phyloP scores from a whole-genome alignment of 1,140 invertebrate species.

The Armadillidium nasatum region DNA sequence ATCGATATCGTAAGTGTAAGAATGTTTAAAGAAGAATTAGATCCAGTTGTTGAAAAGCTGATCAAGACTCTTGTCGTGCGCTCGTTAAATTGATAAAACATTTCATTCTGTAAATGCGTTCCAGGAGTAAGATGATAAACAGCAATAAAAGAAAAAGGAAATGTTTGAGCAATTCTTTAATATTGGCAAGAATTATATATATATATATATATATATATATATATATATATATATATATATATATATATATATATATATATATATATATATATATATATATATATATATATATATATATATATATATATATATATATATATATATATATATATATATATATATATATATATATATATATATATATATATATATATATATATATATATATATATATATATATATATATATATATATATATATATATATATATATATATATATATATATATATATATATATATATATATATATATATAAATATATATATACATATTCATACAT shows the following conservation, averaged over 20 bases:
- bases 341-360: neutral
- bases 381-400: slow-evolving; percentile 11
- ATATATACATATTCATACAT: no score
- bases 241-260: slow-evolving; percentile 7
- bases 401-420: slow-evolving; percentile 11
- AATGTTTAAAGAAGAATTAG: no score
- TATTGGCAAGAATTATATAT: neutral
- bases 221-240: neutral
- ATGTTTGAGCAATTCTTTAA: no score
- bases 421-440: slow-evolving; percentile 1
- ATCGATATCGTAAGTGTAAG: no score
- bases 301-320: slow-evolving; percentile 17
- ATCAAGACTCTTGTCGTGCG: no score
- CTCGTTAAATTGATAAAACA: no score
- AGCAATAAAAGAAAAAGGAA: no score
- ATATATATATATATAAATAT: no score
- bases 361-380: slow-evolving; percentile 9
- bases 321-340: slow-evolving; percentile 7
- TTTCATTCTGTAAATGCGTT: no score
- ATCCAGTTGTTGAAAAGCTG: no score
- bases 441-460: no score
- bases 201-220: slow-evolving; percentile 23
- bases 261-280: slow-evolving; percentile 4
- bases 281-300: neutral
- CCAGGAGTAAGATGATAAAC: no score